A percentile compares a stretch with the other conserved stretches of the same genome.
These are phyloP conservation scores for Plestiodon gilberti DNA, from an alignment of 2,113 vertebrate genomes.

Conservation along the genomic window DNA sequence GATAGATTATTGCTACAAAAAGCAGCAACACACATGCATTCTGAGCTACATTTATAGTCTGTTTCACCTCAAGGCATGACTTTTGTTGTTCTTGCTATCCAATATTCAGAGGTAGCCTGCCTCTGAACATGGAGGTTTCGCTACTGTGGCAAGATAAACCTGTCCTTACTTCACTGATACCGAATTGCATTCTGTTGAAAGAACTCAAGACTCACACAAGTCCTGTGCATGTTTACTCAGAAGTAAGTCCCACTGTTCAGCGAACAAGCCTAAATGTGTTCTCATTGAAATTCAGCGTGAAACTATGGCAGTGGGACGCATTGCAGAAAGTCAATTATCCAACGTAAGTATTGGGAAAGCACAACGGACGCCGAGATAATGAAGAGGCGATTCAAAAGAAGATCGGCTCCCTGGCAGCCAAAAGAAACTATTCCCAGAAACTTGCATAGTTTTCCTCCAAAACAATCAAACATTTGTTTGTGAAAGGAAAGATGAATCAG, in stretches of 20 bases:
- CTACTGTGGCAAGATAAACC: neutral
- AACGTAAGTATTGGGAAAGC: neutral
- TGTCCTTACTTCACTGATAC: neutral
- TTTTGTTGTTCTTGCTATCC: neutral
- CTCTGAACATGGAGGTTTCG: neutral
- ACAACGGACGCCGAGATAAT: neutral
- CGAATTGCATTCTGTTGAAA: neutral
- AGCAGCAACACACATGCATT: constrained; percentile 22
- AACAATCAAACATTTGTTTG: neutral
- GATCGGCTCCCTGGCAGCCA: constrained; percentile 26
- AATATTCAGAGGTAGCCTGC: neutral
- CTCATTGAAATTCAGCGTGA: neutral
- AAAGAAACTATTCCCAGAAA: constrained; percentile 45
- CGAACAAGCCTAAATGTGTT: constrained; percentile 17
- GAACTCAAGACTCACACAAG: neutral
- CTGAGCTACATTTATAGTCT: neutral
- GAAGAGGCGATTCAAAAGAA: constrained; percentile 22
- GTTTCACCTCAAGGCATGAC: neutral
- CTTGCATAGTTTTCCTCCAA: constrained; percentile 46
- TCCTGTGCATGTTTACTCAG: no score
- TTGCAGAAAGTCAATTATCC: constrained; percentile 31
- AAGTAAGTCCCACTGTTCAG: no score
- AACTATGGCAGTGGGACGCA: neutral
- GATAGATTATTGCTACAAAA: constrained; percentile 22
- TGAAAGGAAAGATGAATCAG: constrained; percentile 37